phyloP scores from a whole-genome alignment of 2,888 invertebrate genomes.

The Deilephila porcellus region DNA sequence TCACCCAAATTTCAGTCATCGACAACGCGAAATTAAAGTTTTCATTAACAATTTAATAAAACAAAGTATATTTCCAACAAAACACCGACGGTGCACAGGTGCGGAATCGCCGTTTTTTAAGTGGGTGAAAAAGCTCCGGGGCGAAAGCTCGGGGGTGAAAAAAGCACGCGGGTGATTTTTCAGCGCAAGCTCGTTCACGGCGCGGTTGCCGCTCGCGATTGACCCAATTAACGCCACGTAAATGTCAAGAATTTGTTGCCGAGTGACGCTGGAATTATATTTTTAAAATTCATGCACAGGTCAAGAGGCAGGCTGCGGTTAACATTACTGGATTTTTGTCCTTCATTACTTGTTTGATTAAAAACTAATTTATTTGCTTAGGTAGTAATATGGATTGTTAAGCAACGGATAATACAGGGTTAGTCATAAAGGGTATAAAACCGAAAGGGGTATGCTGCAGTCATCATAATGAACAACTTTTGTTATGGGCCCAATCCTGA shows the following conservation, averaged over 20 bases:
- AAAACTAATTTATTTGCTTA: no score
- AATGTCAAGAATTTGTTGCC: conserved; percentile 27
- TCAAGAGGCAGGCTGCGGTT: conserved; percentile 2
- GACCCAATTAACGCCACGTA: conserved; percentile 24
- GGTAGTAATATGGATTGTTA: no score
- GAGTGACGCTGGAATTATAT: conserved; percentile 20
- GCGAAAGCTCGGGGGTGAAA: conserved; percentile 17
- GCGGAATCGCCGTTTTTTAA: conserved; percentile 22
- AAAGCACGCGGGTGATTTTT: conserved; percentile 20
- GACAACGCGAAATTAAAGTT: conserved; percentile 17
- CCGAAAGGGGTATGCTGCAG: no score
- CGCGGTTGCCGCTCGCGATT: conserved; percentile 12
- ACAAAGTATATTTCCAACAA: conserved; percentile 20
- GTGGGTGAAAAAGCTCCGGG: conserved; percentile 15
- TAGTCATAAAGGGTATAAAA: no score
- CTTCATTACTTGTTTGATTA: conserved; percentile 1
- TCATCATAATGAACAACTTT: no score
- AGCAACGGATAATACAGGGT: no score
- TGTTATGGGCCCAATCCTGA: no score
- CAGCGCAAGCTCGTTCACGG: conserved; percentile 14
- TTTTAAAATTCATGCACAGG: conserved; percentile 15
- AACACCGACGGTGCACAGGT: conserved; percentile 20
- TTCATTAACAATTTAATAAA: conserved; percentile 20
- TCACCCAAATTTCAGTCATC: neutral
- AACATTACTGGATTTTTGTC: conserved; percentile 7